phyloP scores from a whole-genome alignment of 2,797 vertebrate species.

The Premnoplex brunnescens region DNA sequence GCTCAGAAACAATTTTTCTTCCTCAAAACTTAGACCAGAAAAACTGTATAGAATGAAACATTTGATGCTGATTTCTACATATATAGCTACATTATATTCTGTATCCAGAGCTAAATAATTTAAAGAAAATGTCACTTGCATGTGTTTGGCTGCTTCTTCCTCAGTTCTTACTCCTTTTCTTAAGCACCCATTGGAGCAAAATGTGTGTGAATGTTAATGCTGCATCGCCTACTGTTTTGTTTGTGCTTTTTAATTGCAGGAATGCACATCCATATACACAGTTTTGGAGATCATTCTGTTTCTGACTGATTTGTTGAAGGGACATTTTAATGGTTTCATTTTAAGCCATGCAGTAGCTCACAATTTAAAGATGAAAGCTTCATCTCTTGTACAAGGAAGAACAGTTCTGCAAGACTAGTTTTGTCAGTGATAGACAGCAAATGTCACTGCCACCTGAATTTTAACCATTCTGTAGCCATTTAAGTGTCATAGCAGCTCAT shows the following conservation, averaged over 20 bases:
- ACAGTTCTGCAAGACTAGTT: not conserved
- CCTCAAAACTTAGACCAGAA: not conserved
- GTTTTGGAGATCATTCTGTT: slow-evolving; percentile 34
- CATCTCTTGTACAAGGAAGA: slow-evolving; percentile 44
- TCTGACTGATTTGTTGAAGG: slow-evolving; percentile 9
- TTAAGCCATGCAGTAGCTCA: not conserved
- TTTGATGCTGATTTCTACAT: slow-evolving; percentile 5
- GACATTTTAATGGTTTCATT: not conserved
- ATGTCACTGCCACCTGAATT: not conserved
- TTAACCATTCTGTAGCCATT: not conserved
- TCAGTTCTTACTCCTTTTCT: slow-evolving; percentile 29
- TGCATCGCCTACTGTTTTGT: slow-evolving; percentile 44
- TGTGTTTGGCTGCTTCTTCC: slow-evolving; percentile 36
- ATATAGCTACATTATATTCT: not conserved
- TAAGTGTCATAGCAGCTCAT: not conserved
- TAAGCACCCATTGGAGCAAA: slow-evolving; percentile 37
- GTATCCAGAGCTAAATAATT: slow-evolving; percentile 32
- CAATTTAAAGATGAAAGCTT: slow-evolving; percentile 73
- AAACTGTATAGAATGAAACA: not conserved
- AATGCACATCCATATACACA: slow-evolving; percentile 13
- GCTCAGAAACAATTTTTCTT: slow-evolving; percentile 33
- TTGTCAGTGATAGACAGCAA: not conserved
- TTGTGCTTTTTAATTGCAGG: slow-evolving; percentile 53
- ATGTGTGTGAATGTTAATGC: slow-evolving; percentile 42
- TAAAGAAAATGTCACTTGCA: slow-evolving; percentile 43